Evolutionary conservation across 2,888 invertebrate species (phyloP).

Genomic region (Dioctria rufipes): DNA sequence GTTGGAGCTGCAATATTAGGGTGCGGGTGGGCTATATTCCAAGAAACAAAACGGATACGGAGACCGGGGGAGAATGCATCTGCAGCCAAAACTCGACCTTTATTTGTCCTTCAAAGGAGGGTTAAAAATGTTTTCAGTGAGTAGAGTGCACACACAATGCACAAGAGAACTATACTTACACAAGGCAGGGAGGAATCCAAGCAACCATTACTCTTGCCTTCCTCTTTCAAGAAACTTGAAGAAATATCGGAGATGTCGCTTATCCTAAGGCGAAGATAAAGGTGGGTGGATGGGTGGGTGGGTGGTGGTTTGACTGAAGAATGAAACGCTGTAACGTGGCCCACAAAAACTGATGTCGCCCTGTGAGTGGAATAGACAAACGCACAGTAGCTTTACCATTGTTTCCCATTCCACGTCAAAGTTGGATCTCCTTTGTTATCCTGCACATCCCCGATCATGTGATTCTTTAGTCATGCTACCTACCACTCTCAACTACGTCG

Average conservation of each 20-base stretch:
- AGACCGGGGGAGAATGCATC: constrained; percentile 54
- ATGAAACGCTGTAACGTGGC: constrained; percentile 46
- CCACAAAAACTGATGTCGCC: constrained; percentile 52
- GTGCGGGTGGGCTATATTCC: constrained; percentile 33
- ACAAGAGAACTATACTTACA: constrained; percentile 15
- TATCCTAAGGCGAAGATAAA: constrained; percentile 48
- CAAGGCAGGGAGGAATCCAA: constrained; percentile 7
- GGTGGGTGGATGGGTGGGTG: constrained; percentile 2
- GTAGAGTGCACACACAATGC: constrained; percentile 49
- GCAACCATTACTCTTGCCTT: constrained; percentile 34
- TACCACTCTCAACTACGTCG: constrained; percentile 6
- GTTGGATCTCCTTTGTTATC: constrained; percentile 53
- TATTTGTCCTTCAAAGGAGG: constrained; percentile 53
- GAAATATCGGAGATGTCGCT: constrained; percentile 52
- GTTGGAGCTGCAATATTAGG: constrained; percentile 23
- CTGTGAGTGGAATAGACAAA: constrained; percentile 54
- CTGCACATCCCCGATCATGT: constrained; percentile 54
- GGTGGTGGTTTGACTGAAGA: constrained; percentile 15
- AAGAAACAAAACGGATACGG: constrained; percentile 39
- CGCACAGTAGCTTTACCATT: constrained; percentile 50
- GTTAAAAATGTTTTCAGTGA: constrained; percentile 50
- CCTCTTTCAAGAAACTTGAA: constrained; percentile 4
- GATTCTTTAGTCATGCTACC: constrained; percentile 50
- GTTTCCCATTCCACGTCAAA: neutral
- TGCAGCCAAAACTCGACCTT: constrained; percentile 57